Conservation (phyloP, 2,888 invertebrate genomes). For the Tipula helvola region DNA sequence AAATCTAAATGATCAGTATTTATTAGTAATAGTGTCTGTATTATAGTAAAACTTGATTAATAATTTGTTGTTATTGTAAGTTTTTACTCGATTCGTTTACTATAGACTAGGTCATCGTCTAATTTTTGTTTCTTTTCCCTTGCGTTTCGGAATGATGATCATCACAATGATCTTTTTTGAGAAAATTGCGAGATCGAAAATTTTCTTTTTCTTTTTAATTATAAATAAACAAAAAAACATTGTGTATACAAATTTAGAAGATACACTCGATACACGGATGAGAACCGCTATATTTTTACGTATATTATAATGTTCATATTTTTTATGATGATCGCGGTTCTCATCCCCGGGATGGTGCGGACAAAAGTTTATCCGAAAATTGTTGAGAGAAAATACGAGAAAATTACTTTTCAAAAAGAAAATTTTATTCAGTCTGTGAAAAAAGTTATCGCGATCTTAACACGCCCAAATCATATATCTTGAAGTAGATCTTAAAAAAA, state of each 20-base stretch:
- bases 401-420: not conserved
- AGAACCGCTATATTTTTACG: not conserved
- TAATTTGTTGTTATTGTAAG: not conserved
- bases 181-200: not conserved
- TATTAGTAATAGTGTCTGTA: not conserved
- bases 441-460: not conserved
- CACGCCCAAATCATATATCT: not conserved
- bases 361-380: not conserved
- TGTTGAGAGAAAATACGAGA: not conserved
- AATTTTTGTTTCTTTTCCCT: not conserved
- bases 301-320: not conserved
- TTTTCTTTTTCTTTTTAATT: not conserved
- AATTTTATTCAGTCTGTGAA: not conserved
- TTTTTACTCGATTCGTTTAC: not conserved
- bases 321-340: not conserved
- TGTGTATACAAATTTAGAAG: not conserved
- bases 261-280: not conserved
- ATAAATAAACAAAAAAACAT: not conserved
- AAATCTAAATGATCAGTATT: not conserved
- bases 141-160: not conserved
- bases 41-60: not conserved
- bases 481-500: not conserved
- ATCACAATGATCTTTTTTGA: not conserved
- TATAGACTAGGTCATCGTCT: not conserved
- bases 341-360: not conserved